phyloP scores from a whole-genome alignment of 2,888 invertebrate genomes.

The Tupiocoris notatus region DNA sequence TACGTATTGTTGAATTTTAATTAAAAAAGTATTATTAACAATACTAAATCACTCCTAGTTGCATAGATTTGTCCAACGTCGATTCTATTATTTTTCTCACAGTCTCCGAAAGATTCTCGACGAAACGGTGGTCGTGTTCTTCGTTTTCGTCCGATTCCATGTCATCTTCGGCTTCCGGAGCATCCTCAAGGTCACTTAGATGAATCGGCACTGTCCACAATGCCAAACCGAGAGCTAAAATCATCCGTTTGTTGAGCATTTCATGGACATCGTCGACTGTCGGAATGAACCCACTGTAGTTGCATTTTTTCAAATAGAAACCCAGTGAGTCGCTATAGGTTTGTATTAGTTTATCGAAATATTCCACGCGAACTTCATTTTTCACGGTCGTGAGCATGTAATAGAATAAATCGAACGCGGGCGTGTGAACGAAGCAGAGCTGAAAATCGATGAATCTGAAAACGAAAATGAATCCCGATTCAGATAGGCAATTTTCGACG shows the following conservation, averaged over 20 bases:
- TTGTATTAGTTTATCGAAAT: constrained; percentile 35
- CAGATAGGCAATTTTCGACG: no score
- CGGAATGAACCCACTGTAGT: constrained; percentile 9
- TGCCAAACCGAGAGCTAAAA: not conserved
- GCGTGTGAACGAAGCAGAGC: constrained; percentile 18
- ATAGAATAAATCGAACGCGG: constrained; percentile 33
- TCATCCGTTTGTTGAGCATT: not conserved
- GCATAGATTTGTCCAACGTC: no score
- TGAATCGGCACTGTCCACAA: not conserved
- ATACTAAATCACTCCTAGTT: no score
- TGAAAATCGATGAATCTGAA: constrained; percentile 45
- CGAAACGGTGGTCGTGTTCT: no score
- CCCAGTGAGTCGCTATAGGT: constrained; percentile 31
- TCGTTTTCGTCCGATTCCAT: no score
- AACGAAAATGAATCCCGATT: no score
- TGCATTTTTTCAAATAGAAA: not conserved
- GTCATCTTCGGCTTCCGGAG: constrained; percentile 9
- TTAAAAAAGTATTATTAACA: no score
- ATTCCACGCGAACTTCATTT: constrained; percentile 12
- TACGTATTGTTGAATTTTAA: no score
- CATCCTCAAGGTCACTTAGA: not conserved
- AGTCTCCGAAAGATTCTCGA: no score
- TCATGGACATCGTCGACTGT: constrained; percentile 2
- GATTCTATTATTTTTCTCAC: no score
- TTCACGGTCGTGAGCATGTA: constrained; percentile 36